phyloP scores from a whole-genome alignment of 2,797 vertebrate species.

The Dermochelys coriacea region DNA sequence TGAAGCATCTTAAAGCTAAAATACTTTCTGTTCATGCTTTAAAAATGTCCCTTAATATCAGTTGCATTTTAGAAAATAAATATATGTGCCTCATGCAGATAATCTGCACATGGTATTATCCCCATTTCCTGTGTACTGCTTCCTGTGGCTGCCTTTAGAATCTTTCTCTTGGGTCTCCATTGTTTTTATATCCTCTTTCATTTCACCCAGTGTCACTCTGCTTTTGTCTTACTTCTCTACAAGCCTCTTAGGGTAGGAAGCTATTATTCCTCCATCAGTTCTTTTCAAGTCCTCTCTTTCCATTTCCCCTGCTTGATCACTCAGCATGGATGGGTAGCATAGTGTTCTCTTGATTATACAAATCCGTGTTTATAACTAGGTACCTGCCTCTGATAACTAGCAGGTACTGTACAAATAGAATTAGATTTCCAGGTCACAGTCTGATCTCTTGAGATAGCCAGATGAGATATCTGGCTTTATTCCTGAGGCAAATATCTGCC shows the following conservation, averaged over 20 bases:
- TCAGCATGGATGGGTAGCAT: background rate
- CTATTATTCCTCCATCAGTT: background rate
- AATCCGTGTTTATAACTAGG: background rate
- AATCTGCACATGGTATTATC: background rate
- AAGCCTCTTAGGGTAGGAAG: background rate
- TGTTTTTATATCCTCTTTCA: background rate
- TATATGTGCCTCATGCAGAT: background rate
- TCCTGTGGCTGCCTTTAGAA: background rate
- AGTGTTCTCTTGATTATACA: background rate
- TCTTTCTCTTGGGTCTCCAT: background rate
- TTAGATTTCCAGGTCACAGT: background rate
- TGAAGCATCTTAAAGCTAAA: background rate
- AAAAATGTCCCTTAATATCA: background rate
- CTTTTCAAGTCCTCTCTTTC: background rate
- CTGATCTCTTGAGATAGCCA: constrained; percentile 17
- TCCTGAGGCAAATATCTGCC: background rate
- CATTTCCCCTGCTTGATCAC: background rate
- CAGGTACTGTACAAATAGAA: background rate
- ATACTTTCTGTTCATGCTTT: background rate
- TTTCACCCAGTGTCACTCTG: background rate
- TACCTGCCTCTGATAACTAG: constrained; percentile 13
- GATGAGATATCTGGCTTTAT: background rate
- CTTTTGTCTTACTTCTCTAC: background rate
- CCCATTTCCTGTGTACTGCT: background rate
- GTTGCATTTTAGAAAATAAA: background rate